These are phyloP conservation scores for Hypercompe scribonia DNA, from an alignment of 2,888 invertebrate species.

Conservation along the genomic window DNA sequence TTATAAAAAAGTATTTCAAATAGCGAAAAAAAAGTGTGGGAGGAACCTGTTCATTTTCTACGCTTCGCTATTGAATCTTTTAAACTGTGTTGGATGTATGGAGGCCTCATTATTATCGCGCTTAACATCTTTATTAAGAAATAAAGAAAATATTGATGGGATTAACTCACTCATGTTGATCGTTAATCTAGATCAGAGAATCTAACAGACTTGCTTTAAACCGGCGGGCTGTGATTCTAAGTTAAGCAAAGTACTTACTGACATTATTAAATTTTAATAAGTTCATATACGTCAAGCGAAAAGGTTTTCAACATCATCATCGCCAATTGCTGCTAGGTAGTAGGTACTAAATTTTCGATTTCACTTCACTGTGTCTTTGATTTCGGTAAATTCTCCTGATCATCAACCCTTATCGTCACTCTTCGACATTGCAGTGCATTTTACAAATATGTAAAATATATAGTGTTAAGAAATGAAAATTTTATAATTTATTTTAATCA, in stretches of 20 bases:
- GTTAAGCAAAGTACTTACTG: neutral
- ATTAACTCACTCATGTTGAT: neutral
- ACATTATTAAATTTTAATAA: neutral
- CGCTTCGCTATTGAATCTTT: conserved; percentile 36
- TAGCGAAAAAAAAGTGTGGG: conserved; percentile 41
- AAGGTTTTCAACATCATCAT: neutral
- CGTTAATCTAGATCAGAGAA: neutral
- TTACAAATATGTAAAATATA: neutral
- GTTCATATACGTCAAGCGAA: neutral
- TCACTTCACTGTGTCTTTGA: neutral
- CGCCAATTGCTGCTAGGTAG: neutral
- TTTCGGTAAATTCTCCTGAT: too few species aligned
- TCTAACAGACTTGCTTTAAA: conserved; percentile 1
- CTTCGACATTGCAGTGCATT: neutral
- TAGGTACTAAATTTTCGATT: neutral
- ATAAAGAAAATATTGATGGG: conserved; percentile 13
- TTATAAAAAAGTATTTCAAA: conserved; percentile 30
- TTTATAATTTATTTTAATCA: neutral
- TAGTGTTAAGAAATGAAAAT: neutral
- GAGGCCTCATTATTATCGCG: conserved; percentile 22
- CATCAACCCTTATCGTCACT: neutral
- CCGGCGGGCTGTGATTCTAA: neutral
- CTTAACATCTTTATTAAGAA: conserved; percentile 12
- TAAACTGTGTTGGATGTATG: conserved; percentile 32
- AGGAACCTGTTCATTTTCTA: conserved; percentile 44